phyloP scores from a whole-genome alignment of 2,113 vertebrate genomes.

The Callaeas wilsoni region DNA sequence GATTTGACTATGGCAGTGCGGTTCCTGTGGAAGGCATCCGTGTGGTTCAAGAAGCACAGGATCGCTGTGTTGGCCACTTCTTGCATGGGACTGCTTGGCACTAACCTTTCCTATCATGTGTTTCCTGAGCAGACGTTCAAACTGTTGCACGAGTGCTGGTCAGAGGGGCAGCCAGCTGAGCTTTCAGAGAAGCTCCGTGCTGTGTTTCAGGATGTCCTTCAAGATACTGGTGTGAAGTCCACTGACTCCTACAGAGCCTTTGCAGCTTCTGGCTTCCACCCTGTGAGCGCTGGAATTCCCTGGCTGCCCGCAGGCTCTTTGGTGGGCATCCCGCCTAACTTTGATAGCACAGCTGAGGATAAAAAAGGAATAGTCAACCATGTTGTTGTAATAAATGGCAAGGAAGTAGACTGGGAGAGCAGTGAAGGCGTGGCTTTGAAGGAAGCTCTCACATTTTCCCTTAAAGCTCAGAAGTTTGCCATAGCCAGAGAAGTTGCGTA shows the following conservation, averaged over 20 bases:
- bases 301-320: constrained; percentile 81
- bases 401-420: constrained; percentile 81
- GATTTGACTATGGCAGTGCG: constrained; percentile 71
- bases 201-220: constrained; percentile 81
- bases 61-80: constrained; percentile 74
- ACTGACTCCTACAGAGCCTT: constrained; percentile 76
- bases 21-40: constrained; percentile 68
- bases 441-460: constrained; percentile 80
- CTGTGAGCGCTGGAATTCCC: constrained; percentile 84
- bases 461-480: constrained; percentile 84
- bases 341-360: constrained; percentile 73
- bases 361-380: constrained; percentile 72
- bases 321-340: constrained; percentile 87
- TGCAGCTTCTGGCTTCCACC: constrained; percentile 86
- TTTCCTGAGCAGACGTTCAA: constrained; percentile 77
- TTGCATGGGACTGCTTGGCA: constrained; percentile 81
- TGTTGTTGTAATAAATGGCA: constrained; percentile 77
- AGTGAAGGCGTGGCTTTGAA: constrained; percentile 70
- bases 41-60: constrained; percentile 80
- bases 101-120: constrained; percentile 81
- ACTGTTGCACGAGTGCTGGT: constrained; percentile 86
- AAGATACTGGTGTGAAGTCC: constrained; percentile 69
- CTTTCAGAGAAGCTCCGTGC: constrained; percentile 68
- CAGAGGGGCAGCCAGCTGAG: constrained; percentile 71
- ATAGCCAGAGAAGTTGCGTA: constrained; percentile 83